Evolutionary conservation across 2,888 invertebrate species (phyloP), one percentile per base, ranked within the genome.

Genomic region (Sabellastarte sp.): DNA sequence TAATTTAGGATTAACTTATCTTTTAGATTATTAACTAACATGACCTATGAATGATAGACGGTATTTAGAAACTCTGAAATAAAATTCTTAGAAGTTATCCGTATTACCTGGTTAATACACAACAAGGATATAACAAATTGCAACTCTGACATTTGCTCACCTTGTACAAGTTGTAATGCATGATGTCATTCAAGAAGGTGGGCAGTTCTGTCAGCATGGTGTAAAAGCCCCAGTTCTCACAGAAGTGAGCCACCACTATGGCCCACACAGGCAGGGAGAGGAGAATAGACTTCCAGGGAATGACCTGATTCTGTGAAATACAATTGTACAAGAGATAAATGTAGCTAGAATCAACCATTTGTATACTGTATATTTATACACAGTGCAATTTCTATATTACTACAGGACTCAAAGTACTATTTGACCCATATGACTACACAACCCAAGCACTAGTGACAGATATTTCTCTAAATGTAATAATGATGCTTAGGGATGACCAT

Each of bases 211-310:
- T 85, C 33, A 86, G 76, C 83, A 85, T 82, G 1, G 84, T 85
- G 74, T 86, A 86, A 74, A 85, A 85, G 0, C 85, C 85, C 84
- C 85, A 85, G 77, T 86, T 86, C 74, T 85, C 84, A 50, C 79
- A 78, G 71, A 84, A 84, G 70, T 86, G 85, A 1, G 85, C 84
- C 0, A 76, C 73, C 5, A 83, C 77, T 31, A 86, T 80, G 0
- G 85, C 85, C 85, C 84, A 85, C 0, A 85, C 84, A 0, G 86
- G 82, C 2, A 77, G 70, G 2, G 84, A 84, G 28, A 72, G 76
- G 28, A 85, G 66, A 50, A 86, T 83, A 51, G 73, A 68, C 20
- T 75, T 71, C 85, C 85, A 85, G n/a, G 85, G 85, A 3, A 80
- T 77, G 2, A 58, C 31, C 5, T 50, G 52, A 20, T 30, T 57